Base-by-base conservation (phyloP, 2,888 invertebrate species). In the Dicyrtomina minuta region DNA sequence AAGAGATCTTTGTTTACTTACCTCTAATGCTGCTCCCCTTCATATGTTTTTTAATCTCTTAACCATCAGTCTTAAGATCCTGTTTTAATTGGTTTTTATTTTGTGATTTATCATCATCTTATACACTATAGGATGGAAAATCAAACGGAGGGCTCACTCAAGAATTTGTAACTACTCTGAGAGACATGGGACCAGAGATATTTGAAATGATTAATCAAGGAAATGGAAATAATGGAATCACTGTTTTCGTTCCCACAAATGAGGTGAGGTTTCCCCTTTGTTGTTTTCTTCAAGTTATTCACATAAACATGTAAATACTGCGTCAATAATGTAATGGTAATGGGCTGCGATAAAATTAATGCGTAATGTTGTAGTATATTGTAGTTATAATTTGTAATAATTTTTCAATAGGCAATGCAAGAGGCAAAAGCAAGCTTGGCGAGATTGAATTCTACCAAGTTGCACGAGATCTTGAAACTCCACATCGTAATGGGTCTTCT, bases 201-300 rank as follows among this genome's bases (percentile, higher is more conserved):
- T 66, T 67, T 46, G 49, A 66, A 6, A 17, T 33, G 8, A 39
- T 67, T 46, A 15, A 49, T 33, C 41, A 56, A 51, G 49, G 71
- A 20, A 49, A 53, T 12, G 41, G 46, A n/a, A 43, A 33, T 5
- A 33, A 41, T 44, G 89, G 91, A 77, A 86, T 93, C 26, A 95
- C 95, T 2, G 85, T 95, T 69, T 91, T 95, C 81, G 93, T 93
- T 1, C 95, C 95, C 0, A 92, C 91, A 79, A 94, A 95, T 81
- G 89, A 76, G 71, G 78, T 78, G 65, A 55, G 41, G n/a, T n/a
- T n/a, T n/a, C n/a, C n/a, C 33, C 33, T 33, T n/a, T 6, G 56
- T 10, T n/a, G n/a, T n/a, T n/a, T n/a, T n/a, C n/a, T n/a, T n/a
- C n/a, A n/a, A n/a, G n/a, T n/a, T n/a, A n/a, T n/a, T n/a, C n/a